Percentiles rank a stretch among this genome's conserved stretches.
These are phyloP conservation scores for Morinoia aosen DNA, from an alignment of 2,888 invertebrate species.

Conservation along the genomic window DNA sequence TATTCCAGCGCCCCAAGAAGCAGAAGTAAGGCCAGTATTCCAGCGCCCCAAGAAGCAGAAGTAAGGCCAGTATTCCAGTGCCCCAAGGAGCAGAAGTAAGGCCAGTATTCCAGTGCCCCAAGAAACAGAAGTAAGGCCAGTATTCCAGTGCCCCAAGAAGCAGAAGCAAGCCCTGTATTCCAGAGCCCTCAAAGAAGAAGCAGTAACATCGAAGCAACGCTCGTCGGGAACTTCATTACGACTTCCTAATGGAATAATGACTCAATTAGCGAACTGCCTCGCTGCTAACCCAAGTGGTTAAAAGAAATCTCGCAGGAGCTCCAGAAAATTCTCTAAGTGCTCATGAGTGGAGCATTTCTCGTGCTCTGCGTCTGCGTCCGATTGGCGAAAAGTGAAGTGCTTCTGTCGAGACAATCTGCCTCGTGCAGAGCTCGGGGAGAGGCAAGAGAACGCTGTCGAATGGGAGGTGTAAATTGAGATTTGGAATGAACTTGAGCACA, in stretches of 20 bases:
- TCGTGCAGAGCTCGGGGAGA: no score
- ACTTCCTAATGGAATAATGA: slow-evolving; percentile 34
- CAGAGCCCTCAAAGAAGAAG: not conserved
- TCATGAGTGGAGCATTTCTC: not conserved
- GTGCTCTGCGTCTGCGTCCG: no score
- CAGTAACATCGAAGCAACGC: not conserved
- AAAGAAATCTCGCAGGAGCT: slow-evolving; percentile 18
- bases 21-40: no score
- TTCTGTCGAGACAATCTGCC: not conserved
- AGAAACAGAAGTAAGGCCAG: no score
- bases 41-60: no score
- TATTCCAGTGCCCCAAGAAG: not conserved
- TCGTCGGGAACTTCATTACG: not conserved
- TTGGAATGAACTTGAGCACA: no score
- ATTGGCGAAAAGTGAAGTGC: not conserved
- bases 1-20: no score
- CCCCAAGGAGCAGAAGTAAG: no score
- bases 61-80: no score
- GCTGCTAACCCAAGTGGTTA: not conserved
- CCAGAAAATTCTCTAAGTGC: not conserved
- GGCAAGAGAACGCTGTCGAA: no score
- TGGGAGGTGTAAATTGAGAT: no score
- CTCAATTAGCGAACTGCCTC: slow-evolving; percentile 4
- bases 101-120: no score
- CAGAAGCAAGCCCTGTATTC: not conserved